A percentile compares a stretch with the other conserved stretches of the same genome.
These are phyloP conservation scores for Phylloscopus trochiloides DNA, from an alignment of 2,113 vertebrate genomes.

Conservation along the genomic window DNA sequence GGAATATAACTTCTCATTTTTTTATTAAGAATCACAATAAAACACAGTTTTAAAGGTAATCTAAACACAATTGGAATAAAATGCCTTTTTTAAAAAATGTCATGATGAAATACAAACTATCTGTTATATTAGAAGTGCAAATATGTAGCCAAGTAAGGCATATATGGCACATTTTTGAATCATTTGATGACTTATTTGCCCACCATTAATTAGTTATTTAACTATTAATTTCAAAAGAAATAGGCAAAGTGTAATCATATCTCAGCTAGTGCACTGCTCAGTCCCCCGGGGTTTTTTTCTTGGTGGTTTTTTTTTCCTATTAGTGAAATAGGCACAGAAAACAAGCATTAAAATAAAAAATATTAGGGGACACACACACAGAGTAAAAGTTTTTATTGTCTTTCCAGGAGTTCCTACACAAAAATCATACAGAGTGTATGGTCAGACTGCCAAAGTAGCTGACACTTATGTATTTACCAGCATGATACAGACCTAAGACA, in stretches of 20 bases:
- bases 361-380: fast-evolving
- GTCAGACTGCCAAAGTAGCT: neutral
- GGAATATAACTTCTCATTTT: neutral
- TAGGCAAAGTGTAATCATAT: neutral
- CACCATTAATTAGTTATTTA: neutral
- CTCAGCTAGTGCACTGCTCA: neutral
- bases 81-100: neutral
- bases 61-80: neutral
- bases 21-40: neutral
- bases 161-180: neutral
- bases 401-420: neutral
- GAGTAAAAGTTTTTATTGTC: neutral
- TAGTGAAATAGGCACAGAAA: neutral
- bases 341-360: neutral
- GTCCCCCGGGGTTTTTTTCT: neutral
- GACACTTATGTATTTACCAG: neutral
- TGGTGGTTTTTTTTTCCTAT: neutral
- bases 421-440: neutral
- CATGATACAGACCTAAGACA: neutral
- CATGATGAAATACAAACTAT: neutral
- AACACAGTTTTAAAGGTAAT: neutral
- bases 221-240: neutral
- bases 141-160: neutral
- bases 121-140: neutral
- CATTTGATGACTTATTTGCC: neutral